phyloP scores from a whole-genome alignment of 1,140 invertebrate species.

The Drosophila tsacasi region DNA sequence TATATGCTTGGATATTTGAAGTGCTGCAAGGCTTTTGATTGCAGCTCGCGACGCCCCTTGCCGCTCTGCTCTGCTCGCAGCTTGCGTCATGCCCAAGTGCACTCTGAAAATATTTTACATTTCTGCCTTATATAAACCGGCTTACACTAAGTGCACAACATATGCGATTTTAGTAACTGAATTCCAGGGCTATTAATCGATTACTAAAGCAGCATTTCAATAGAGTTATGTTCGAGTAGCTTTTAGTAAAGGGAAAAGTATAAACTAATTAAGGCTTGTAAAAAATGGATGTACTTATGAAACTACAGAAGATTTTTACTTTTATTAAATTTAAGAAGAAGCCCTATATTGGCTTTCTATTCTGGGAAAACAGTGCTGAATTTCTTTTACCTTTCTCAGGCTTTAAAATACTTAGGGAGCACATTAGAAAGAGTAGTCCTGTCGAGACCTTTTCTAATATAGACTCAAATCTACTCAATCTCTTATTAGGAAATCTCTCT shows the following conservation, averaged over 20 bases:
- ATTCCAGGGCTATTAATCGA: conserved; percentile 39
- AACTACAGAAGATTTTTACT: neutral
- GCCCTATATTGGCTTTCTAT: too few species aligned
- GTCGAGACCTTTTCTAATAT: neutral
- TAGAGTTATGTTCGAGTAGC: neutral
- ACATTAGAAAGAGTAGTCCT: too few species aligned
- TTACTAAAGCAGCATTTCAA: conserved; percentile 4
- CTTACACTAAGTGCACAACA: conserved; percentile 9
- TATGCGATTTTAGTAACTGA: conserved; percentile 8
- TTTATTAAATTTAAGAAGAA: too few species aligned
- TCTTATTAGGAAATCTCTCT: too few species aligned
- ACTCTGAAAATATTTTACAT: conserved; percentile 75
- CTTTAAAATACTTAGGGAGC: too few species aligned
- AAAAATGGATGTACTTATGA: neutral
- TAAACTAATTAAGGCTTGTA: neutral
- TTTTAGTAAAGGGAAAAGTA: neutral
- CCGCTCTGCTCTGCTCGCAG: conserved; percentile 22
- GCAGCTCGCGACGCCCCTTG: conserved; percentile 26
- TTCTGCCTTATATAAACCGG: conserved; percentile 62
- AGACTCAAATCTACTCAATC: neutral
- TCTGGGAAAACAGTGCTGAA: too few species aligned
- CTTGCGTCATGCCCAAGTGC: conserved; percentile 81
- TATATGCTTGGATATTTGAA: conserved; percentile 67
- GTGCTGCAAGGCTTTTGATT: conserved; percentile 82
- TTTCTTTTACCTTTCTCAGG: too few species aligned